Percentiles rank a stretch among this genome's conserved stretches.
Conservation (phyloP, 2,888 invertebrate species). For the Drosophila birchii region DNA sequence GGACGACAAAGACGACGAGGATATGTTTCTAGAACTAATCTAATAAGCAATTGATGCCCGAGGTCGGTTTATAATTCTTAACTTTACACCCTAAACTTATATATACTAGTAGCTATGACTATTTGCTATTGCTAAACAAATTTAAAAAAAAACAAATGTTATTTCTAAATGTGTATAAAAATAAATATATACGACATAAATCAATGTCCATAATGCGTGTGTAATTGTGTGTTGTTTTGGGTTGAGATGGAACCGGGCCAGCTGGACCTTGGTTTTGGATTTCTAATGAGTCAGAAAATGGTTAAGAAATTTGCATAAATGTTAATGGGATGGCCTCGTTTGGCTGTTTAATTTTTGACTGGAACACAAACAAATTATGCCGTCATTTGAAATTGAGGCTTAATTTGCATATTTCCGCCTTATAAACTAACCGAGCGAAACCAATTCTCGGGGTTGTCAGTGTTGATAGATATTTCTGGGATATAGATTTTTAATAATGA, state of each 20-base stretch:
- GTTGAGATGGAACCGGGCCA: background rate
- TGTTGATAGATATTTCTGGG: constrained; percentile 19
- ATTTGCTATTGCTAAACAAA: constrained; percentile 52
- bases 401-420: constrained; percentile 70
- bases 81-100: constrained; percentile 32
- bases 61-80: constrained; percentile 31
- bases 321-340: constrained; percentile 23
- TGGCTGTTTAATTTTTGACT: constrained; percentile 68
- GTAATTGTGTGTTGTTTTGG: constrained; percentile 1
- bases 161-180: constrained; percentile 60
- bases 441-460: constrained; percentile 10
- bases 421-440: constrained; percentile 14
- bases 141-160: constrained; percentile 26
- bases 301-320: constrained; percentile 38
- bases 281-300: constrained; percentile 23
- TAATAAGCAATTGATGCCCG: constrained; percentile 32
- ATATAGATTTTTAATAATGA: constrained; percentile 63
- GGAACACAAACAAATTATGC: constrained; percentile 75
- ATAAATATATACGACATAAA: constrained; percentile 40
- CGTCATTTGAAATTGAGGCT: constrained; percentile 51
- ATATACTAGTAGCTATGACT: constrained; percentile 45
- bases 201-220: constrained; percentile 1
- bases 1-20: background rate
- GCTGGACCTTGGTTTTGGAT: constrained; percentile 16
- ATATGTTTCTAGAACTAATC: constrained; percentile 27